Base-by-base conservation (phyloP, 2,888 invertebrate species). In the Arge pagana region DNA sequence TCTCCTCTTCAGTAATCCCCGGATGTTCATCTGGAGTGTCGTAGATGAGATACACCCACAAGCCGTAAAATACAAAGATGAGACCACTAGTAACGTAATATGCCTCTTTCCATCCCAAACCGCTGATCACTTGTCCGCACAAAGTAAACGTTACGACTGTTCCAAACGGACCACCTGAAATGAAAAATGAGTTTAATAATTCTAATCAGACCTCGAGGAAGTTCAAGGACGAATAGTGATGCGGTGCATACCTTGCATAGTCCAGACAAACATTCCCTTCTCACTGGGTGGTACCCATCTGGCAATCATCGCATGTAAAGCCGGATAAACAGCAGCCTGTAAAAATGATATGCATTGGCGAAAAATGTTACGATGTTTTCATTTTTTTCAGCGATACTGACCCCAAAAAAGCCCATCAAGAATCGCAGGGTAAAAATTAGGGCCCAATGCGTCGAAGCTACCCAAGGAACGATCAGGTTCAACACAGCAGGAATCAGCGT, bases 261-360 rank as follows among this genome's bases (percentile, higher is more conserved):
- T 83, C 64, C 86, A 85, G 0, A 88, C 81, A 65, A 89, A 89
- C 74, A 88, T 88, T 37, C 89, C 89, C 67, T 87, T 88, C 68
- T 89, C 89, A 19, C 82, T 82, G 3, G 88, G 88, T 3, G 89
- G 89, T 0, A 86, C 83, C 89, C 89, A 89, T 67, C 85, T 81
- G 1, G 89, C 87, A 15, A 89, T 84, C 62, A 89, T 76, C 8
- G 82, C 83, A 60, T 87, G 86, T 3, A 84, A 74, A 5, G 85
- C 81, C n/a, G 87, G 87, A 74, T 86, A 87, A 48, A 84, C 74
- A 36, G 85, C 82, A 10, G 85, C 86, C 87, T 76, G 43, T 45
- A 11, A 10, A 13, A 31, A 18, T n/a, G 7, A 11, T n/a, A n/a
- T n/a, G n/a, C n/a, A n/a, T n/a, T n/a, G n/a, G n/a, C n/a, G n/a